These are phyloP conservation scores for Erebia ligea DNA, from an alignment of 2,888 invertebrate genomes.

Conservation along the genomic window DNA sequence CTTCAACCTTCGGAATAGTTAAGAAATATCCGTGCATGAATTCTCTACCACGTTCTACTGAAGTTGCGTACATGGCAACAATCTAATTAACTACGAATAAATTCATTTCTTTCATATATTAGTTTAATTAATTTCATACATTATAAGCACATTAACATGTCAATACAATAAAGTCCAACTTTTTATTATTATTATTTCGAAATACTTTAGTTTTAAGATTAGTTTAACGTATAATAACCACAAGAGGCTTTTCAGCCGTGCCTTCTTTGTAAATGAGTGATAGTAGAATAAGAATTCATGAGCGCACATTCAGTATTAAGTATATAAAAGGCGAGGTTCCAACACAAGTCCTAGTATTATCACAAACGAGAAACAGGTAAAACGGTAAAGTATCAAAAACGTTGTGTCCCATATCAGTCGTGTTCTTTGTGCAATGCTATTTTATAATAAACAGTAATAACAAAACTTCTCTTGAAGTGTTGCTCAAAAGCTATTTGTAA, in stretches of 20 bases:
- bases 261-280: slow-evolving; percentile 35
- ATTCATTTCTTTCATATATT: slow-evolving; percentile 41
- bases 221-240: slow-evolving; percentile 30
- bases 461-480: slow-evolving; percentile 79
- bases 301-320: slow-evolving; percentile 55
- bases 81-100: slow-evolving; percentile 41
- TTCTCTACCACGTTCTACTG: slow-evolving; percentile 50
- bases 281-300: slow-evolving; percentile 59
- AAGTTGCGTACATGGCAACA: slow-evolving; percentile 43
- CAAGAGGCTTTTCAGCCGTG: slow-evolving; percentile 19
- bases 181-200: slow-evolving; percentile 31
- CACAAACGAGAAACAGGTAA: slow-evolving; percentile 74
- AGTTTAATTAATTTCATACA: slow-evolving; percentile 36
- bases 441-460: slow-evolving; percentile 72
- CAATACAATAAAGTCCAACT: slow-evolving; percentile 41
- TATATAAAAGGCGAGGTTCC: slow-evolving; percentile 66
- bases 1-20: slow-evolving; percentile 56
- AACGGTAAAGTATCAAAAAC: slow-evolving; percentile 80
- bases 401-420: slow-evolving; percentile 82
- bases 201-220: slow-evolving; percentile 33
- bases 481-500: slow-evolving; percentile 78
- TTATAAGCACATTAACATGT: slow-evolving; percentile 42
- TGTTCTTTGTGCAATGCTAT: slow-evolving; percentile 79
- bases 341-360: slow-evolving; percentile 60
- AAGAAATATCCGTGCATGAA: slow-evolving; percentile 58